Evolutionary conservation across 2,888 invertebrate species (phyloP), one percentile per base, ranked within the genome.

Genomic region (Lasioglossum malachurum): DNA sequence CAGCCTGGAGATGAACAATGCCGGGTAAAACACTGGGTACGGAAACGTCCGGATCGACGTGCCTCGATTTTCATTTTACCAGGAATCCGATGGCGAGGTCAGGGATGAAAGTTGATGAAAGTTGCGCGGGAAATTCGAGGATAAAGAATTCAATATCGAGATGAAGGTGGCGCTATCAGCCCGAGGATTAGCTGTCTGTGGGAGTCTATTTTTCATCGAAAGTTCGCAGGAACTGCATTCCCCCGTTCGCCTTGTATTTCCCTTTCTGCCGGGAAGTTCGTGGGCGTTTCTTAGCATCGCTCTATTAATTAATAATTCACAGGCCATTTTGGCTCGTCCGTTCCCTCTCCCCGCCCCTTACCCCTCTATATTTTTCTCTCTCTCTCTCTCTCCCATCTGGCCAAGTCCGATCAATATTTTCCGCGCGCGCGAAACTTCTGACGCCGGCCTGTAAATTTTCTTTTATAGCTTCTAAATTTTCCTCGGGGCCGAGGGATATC

Each of bases 271-370:
- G 1, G 8, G 64, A 82, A 86, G 49, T 80, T 83, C 19, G n/a
- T 57, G 10, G 27, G 31, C 60, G 86, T 78, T 86, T 75, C 84
- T 84, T 86, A 64, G 81, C 86, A 41, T 81, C 84, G 75, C 75
- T 84, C 80, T 86, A 81, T 86, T 84, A 86, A 86, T 86, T 86
- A 86, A 86, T 86, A 84, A 86, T 84, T 86, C 81, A 84, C 81
- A 71, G 71, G 71, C 72, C 76, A 78, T 84, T 84, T 80, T 75
- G 69, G 53, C 75, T 71, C 64, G 64, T 31, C 16, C 12, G 4
- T 10, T 53, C 23, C 53, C 41, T 31, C 64, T 0, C 23, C 16
- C n/a, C 49, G 7, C 19, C 12, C 12, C 27, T 12, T 12, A 1
- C 1, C 1, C 23, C 16, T 46, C 46, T 16, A 16, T 49, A 23